phyloP scores from a whole-genome alignment of 2,888 invertebrate genomes.

The Crepidodera aurea region DNA sequence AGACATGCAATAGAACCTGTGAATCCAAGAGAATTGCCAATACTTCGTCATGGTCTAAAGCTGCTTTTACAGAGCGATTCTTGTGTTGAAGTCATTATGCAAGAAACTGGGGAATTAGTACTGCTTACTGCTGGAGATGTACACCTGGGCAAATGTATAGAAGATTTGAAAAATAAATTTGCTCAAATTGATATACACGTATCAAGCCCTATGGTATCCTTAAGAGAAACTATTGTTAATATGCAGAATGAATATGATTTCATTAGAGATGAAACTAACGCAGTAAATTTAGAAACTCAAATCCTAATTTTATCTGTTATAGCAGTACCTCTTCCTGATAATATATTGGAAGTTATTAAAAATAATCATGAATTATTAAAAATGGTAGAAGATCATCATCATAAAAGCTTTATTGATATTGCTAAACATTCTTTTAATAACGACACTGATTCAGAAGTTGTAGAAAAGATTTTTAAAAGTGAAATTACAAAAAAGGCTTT shows the following conservation, averaged over 20 bases:
- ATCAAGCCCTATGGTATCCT: slow-evolving; percentile 95
- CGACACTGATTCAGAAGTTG: slow-evolving; percentile 45
- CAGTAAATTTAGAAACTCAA: slow-evolving; percentile 36
- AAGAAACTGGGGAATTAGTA: slow-evolving; percentile 95
- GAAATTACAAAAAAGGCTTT: slow-evolving; percentile 44
- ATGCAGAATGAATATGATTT: slow-evolving; percentile 76
- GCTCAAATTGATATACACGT: slow-evolving; percentile 88
- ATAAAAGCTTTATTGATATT: slow-evolving; percentile 49
- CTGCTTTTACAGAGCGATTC: slow-evolving; percentile 94
- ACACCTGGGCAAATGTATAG: slow-evolving; percentile 93
- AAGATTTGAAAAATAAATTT: slow-evolving; percentile 85
- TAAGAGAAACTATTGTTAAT: slow-evolving; percentile 90
- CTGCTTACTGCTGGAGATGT: slow-evolving; percentile 96
- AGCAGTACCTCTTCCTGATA: slow-evolving; percentile 79
- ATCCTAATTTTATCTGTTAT: slow-evolving; percentile 70
- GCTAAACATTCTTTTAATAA: slow-evolving; percentile 44
- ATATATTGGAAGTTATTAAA: slow-evolving; percentile 76
- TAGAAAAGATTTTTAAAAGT: slow-evolving; percentile 49
- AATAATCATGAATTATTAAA: slow-evolving; percentile 75
- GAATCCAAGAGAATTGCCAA: slow-evolving; percentile 79
- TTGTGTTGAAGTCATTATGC: slow-evolving; percentile 87
- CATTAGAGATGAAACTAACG: slow-evolving; percentile 69
- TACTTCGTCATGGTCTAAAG: slow-evolving; percentile 78
- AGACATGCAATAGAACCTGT: slow-evolving; percentile 92
- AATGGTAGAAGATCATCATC: slow-evolving; percentile 63